Percentiles rank a stretch among this genome's conserved stretches.
Evolutionary conservation across 1,140 invertebrate genomes (phyloP).

Genomic region (Drosophila pallidifrons): DNA sequence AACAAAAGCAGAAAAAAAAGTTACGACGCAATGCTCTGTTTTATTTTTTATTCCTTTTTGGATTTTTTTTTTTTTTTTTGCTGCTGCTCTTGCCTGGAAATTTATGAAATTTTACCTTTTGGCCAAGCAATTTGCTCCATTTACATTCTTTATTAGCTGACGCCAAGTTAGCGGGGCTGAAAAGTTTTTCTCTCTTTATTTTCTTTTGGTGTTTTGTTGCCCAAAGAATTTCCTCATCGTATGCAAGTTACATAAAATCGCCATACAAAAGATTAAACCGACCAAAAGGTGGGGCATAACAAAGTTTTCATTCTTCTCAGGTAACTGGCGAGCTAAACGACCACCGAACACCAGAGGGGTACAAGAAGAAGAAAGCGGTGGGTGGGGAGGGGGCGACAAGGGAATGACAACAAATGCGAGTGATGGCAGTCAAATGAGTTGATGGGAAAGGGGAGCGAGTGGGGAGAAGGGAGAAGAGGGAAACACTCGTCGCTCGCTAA

Average conservation of each 20-base stretch:
- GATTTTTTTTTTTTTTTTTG: constrained; percentile 14
- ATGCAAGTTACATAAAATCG: constrained; percentile 49
- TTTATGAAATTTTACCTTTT: constrained; percentile 80
- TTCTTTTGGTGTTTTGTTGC: constrained; percentile 23
- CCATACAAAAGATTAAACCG: constrained; percentile 49
- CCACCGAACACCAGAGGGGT: not conserved
- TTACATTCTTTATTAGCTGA: constrained; percentile 80
- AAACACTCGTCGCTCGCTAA: not conserved
- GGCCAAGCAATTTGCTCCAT: constrained; percentile 81
- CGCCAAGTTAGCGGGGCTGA: constrained; percentile 46
- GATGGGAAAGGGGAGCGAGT: not conserved
- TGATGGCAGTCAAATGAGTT: not conserved
- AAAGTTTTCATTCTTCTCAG: constrained; percentile 23
- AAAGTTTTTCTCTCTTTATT: constrained; percentile 35
- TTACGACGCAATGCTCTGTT: constrained; percentile 32
- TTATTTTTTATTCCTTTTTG: constrained; percentile 47
- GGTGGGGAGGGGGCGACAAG: no score
- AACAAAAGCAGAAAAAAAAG: constrained; percentile 32
- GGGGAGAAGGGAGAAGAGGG: no score
- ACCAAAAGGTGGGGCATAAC: constrained; percentile 18
- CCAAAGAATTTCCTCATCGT: constrained; percentile 48
- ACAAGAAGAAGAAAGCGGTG: no score
- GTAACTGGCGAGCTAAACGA: not conserved
- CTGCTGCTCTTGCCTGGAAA: constrained; percentile 40
- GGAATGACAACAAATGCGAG: no score